These are phyloP conservation scores for Zosterops lateralis DNA, from an alignment of 2,113 vertebrate species.

Conservation along the genomic window DNA sequence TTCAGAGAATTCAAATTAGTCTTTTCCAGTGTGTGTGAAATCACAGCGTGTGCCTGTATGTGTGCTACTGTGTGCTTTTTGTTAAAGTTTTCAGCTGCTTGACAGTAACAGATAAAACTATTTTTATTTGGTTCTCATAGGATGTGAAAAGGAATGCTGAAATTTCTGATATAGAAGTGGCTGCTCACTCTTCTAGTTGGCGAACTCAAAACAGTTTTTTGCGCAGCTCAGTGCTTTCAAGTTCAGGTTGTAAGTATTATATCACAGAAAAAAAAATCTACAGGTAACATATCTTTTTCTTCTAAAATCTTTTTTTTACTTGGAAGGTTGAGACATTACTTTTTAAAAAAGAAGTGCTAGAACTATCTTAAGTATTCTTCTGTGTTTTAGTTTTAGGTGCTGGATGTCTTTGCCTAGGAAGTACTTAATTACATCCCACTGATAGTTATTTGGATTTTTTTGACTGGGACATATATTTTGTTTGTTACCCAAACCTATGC, in stretches of 20 bases:
- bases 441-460: background rate
- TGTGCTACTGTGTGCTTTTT: background rate
- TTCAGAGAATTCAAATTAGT: background rate
- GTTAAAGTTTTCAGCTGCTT: background rate
- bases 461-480: background rate
- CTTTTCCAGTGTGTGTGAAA: background rate
- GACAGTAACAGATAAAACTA: background rate
- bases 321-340: background rate
- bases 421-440: background rate
- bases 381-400: background rate
- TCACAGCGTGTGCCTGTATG: background rate
- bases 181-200: slow-evolving; percentile 75
- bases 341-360: background rate
- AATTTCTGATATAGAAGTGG: slow-evolving; percentile 61
- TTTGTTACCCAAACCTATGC: background rate
- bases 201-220: slow-evolving; percentile 65
- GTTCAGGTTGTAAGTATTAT: slow-evolving; percentile 80
- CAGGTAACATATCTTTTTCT: background rate
- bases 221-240: slow-evolving; percentile 73
- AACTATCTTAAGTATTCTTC: background rate
- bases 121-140: slow-evolving; percentile 65
- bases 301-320: background rate
- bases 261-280: background rate
- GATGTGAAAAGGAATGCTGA: slow-evolving; percentile 76
- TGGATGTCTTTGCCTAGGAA: background rate